A percentile compares a stretch with the other conserved stretches of the same genome.
These are phyloP conservation scores for Parus major DNA, from an alignment of 2,113 vertebrate genomes.

Conservation along the genomic window DNA sequence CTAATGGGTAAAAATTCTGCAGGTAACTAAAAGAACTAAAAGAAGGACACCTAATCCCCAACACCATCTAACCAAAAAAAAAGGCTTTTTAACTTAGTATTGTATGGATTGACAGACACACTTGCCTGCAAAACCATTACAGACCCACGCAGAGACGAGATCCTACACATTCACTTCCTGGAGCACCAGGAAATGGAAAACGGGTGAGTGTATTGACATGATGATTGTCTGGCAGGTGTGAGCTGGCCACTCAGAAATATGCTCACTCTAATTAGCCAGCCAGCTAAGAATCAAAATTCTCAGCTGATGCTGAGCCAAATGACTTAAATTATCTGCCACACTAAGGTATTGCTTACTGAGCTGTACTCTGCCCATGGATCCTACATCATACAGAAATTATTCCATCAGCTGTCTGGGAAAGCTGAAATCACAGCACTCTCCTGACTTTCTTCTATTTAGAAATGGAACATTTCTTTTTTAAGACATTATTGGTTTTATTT, in stretches of 20 bases:
- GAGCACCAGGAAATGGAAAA: not conserved
- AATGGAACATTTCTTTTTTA: not conserved
- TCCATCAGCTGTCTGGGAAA: not conserved
- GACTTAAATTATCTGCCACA: not conserved
- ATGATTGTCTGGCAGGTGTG: not conserved
- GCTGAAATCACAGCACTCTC: not conserved
- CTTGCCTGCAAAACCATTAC: not conserved
- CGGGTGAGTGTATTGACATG: rapidly evolving
- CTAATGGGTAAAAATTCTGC: too few relatives aligned
- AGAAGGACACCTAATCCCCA: too few relatives aligned
- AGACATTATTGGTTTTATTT: not conserved
- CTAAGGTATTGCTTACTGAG: not conserved
- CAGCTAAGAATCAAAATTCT: not conserved
- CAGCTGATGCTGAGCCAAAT: not conserved
- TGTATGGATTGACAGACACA: not conserved
- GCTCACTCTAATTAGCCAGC: not conserved
- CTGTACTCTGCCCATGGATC: not conserved
- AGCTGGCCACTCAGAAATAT: not conserved
- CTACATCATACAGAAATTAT: not conserved
- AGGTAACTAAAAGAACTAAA: too few relatives aligned
- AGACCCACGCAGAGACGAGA: not conserved
- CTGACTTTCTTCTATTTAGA: not conserved
- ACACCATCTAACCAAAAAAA: too few relatives aligned
- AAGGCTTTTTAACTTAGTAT: not conserved
- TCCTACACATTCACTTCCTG: not conserved